Conservation (phyloP, 1,140 invertebrate species). For the Leguminivora glycinivorella region DNA sequence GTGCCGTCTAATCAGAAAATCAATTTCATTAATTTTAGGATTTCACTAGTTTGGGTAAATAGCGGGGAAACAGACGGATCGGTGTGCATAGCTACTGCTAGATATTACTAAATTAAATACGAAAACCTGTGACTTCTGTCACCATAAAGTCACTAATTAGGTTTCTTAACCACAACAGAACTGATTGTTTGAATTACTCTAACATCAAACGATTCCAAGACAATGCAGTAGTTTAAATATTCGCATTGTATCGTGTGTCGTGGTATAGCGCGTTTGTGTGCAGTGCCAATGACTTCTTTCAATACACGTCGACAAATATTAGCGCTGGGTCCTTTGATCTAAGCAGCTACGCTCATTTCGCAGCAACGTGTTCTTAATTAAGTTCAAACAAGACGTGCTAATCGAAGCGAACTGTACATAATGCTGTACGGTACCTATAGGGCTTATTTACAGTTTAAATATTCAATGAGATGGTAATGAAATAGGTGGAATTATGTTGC, state of each 20-base stretch:
- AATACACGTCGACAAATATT: constrained; percentile 26
- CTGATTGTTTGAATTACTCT: not conserved
- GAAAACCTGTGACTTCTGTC: not conserved
- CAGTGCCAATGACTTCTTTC: constrained; percentile 28
- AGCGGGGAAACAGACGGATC: not conserved
- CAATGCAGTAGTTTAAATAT: constrained; percentile 1
- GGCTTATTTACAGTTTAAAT: constrained; percentile 28
- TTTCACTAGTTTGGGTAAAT: constrained; percentile 5
- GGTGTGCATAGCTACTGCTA: not conserved
- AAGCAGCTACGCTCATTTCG: constrained; percentile 22
- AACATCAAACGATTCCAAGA: not conserved
- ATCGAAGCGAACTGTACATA: constrained; percentile 23
- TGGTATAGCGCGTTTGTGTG: constrained; percentile 1
- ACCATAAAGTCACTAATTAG: not conserved
- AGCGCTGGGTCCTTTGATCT: constrained; percentile 20
- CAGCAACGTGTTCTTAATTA: constrained; percentile 27
- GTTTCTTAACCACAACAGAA: not conserved
- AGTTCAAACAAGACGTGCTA: constrained; percentile 29
- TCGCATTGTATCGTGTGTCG: not conserved
- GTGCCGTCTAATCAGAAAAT: constrained; percentile 6
- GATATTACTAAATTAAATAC: not conserved
- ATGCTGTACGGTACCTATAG: constrained; percentile 10
- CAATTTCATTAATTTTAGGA: constrained; percentile 11
- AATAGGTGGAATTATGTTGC: constrained; percentile 12
- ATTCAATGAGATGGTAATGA: constrained; percentile 28